Conservation (phyloP, 2,888 invertebrate species). For the Asteroscopus sphinx region DNA sequence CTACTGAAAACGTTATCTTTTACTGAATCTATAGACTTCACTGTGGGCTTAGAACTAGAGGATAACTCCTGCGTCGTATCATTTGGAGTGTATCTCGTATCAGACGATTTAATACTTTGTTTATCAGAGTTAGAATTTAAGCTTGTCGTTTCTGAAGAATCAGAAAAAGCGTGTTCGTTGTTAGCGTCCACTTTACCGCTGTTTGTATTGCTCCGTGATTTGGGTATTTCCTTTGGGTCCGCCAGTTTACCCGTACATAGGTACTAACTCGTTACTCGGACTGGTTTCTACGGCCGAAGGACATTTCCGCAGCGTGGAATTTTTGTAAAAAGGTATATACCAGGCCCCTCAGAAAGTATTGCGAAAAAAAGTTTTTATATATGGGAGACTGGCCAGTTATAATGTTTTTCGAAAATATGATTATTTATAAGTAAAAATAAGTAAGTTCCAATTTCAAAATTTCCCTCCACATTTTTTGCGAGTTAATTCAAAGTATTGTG, state of each 20-base stretch:
- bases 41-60: constrained; percentile 81
- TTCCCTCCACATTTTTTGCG: no score
- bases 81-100: constrained; percentile 80
- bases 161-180: constrained; percentile 85
- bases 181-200: constrained; percentile 74
- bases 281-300: constrained; percentile 93
- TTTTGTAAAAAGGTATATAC: no score
- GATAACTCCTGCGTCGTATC: constrained; percentile 82
- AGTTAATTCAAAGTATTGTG: no score
- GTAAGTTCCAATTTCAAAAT: no score
- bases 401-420: no score
- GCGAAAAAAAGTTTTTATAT: no score
- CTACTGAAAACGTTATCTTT: constrained; percentile 78
- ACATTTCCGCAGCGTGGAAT: constrained; percentile 96
- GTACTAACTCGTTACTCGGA: constrained; percentile 83
- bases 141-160: constrained; percentile 88
- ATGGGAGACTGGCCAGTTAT: no score
- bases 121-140: constrained; percentile 88
- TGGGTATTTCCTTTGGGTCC: constrained; percentile 70
- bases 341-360: no score
- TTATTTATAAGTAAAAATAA: no score
- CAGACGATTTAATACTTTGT: constrained; percentile 84
- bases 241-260: constrained; percentile 69
- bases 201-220: constrained; percentile 62
- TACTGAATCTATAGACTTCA: constrained; percentile 79